Conservation (phyloP, 2,797 vertebrate species). For the Percopsis omiscomaycus region DNA sequence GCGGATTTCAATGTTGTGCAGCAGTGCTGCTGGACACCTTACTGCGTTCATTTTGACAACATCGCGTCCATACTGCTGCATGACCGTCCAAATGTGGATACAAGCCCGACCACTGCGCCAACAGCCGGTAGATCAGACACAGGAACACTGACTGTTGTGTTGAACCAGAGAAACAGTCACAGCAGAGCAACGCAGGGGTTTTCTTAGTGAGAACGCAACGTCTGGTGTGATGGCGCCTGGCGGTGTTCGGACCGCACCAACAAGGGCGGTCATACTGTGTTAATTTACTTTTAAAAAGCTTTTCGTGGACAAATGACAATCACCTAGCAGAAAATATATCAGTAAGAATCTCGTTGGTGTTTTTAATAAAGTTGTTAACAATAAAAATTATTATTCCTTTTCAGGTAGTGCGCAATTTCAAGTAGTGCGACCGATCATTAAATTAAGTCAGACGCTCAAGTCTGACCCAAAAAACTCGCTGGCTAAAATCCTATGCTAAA, state of each 20-base stretch:
- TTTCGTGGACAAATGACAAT: not conserved
- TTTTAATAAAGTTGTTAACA: slow-evolving; percentile 59
- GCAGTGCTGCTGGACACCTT: slow-evolving; percentile 65
- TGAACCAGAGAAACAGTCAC: slow-evolving; percentile 11
- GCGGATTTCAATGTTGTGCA: slow-evolving; percentile 61
- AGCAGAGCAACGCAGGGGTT: slow-evolving; percentile 40
- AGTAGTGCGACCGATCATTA: no score
- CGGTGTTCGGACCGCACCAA: slow-evolving; percentile 67
- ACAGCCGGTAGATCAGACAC: slow-evolving; percentile 5
- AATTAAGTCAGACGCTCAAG: slow-evolving; percentile 58
- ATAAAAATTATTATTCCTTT: slow-evolving; percentile 37
- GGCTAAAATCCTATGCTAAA: slow-evolving; percentile 25
- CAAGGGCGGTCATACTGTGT: slow-evolving; percentile 54
- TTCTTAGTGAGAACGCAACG: slow-evolving; percentile 62
- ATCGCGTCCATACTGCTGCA: slow-evolving; percentile 49
- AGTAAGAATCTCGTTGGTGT: not conserved
- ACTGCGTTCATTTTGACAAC: slow-evolving; percentile 71
- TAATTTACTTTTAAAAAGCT: slow-evolving; percentile 4
- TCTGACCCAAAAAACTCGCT: slow-evolving; percentile 41
- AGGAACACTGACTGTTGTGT: slow-evolving; percentile 2
- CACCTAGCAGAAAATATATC: not conserved
- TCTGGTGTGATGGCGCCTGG: slow-evolving; percentile 72
- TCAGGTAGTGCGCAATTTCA: slow-evolving; percentile 7
- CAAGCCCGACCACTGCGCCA: not conserved
- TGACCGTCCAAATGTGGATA: slow-evolving; percentile 28